These are phyloP conservation scores for Drosophila cardini DNA, from an alignment of 1,140 invertebrate species.

Conservation along the genomic window DNA sequence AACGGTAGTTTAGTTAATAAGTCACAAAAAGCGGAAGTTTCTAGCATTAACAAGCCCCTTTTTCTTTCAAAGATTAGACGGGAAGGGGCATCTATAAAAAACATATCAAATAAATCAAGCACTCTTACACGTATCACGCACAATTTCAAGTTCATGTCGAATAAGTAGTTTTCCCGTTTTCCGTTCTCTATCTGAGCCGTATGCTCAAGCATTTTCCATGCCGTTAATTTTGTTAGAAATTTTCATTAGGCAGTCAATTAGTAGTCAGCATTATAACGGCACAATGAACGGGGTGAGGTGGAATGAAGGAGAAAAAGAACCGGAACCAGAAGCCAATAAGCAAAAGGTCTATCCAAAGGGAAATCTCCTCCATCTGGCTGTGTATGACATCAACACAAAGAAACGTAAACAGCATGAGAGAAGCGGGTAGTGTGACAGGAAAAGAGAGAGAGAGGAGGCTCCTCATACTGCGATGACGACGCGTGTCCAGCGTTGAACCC, in stretches of 20 bases:
- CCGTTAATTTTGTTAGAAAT: slow-evolving; percentile 70
- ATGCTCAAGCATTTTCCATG: slow-evolving; percentile 53
- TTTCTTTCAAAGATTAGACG: background rate
- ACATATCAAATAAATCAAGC: slow-evolving; percentile 28
- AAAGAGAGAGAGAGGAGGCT: background rate
- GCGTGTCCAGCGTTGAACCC: slow-evolving; percentile 44
- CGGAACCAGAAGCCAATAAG: slow-evolving; percentile 70
- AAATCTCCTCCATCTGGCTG: slow-evolving; percentile 30
- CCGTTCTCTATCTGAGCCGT: background rate
- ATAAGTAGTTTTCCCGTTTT: slow-evolving; percentile 35
- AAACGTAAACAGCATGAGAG: slow-evolving; percentile 1
- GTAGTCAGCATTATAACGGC: slow-evolving; percentile 69
- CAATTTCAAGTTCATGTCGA: slow-evolving; percentile 57
- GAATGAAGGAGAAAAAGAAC: slow-evolving; percentile 35
- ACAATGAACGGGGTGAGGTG: slow-evolving; percentile 25
- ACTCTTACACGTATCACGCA: slow-evolving; percentile 30
- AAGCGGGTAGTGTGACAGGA: background rate
- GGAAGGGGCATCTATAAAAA: slow-evolving; percentile 27
- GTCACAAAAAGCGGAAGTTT: slow-evolving; percentile 28
- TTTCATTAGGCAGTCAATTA: slow-evolving; percentile 79
- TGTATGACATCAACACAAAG: slow-evolving; percentile 48
- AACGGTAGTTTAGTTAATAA: slow-evolving; percentile 12
- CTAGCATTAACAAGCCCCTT: slow-evolving; percentile 24
- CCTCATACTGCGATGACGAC: slow-evolving; percentile 46
- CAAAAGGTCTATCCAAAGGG: slow-evolving; percentile 42